phyloP scores from a whole-genome alignment of 2,797 vertebrate genomes.

The Eulemur coronatus region DNA sequence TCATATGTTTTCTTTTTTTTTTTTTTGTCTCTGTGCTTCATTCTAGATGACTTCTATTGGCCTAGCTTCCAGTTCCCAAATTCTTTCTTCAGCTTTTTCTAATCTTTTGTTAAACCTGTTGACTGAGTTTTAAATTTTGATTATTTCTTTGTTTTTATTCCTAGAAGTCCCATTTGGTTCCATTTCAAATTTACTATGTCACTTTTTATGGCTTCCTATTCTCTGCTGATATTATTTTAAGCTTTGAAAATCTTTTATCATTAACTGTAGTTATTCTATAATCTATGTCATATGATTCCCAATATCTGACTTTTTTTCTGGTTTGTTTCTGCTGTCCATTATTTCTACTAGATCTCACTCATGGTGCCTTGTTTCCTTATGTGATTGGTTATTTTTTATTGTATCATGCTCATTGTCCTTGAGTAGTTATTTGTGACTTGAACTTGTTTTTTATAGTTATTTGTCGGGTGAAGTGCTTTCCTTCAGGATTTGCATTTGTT shows the following conservation, averaged over 20 bases:
- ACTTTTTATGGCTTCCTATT: not conserved
- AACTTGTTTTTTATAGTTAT: not conserved
- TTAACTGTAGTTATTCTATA: not conserved
- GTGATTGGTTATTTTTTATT: not conserved
- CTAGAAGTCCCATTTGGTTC: not conserved
- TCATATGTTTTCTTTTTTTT: not conserved
- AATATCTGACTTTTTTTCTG: not conserved
- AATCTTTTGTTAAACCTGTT: not conserved
- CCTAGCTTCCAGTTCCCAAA: not conserved
- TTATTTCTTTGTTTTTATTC: not conserved
- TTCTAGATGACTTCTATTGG: not conserved
- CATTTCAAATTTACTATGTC: not conserved
- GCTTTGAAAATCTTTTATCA: not conserved
- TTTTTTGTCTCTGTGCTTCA: not conserved
- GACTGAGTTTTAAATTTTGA: not conserved
- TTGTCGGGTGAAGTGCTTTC: not conserved
- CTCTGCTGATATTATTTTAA: not conserved
- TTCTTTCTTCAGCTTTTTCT: conserved; percentile 51
- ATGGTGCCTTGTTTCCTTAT: not conserved
- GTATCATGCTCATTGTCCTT: not conserved
- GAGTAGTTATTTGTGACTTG: not conserved
- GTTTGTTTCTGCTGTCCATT: not conserved
- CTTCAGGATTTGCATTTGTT: not conserved
- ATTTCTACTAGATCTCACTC: not conserved
- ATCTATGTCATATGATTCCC: not conserved